phyloP scores from a whole-genome alignment of 2,888 invertebrate species.

The Spodoptera picta region DNA sequence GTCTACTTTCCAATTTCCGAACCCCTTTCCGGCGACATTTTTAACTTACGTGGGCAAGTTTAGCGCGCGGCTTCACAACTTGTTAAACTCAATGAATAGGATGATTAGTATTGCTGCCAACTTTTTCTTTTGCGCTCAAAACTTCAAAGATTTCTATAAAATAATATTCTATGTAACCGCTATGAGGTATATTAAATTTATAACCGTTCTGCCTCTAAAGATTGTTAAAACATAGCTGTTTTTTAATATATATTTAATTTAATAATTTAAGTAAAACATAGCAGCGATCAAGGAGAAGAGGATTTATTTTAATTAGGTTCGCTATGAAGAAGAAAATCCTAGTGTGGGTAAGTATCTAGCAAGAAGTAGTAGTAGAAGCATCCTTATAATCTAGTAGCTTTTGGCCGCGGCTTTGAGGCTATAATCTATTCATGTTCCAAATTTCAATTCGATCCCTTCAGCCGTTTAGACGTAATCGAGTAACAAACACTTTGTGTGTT shows the following conservation, averaged over 20 bases:
- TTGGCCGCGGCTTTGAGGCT: too few relatives aligned
- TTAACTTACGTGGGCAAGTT: constrained; percentile 25
- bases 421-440: too few relatives aligned
- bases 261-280: too few relatives aligned
- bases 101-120: constrained; percentile 21
- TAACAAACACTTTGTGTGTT: too few relatives aligned
- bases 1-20: constrained; percentile 27
- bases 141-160: constrained; percentile 8
- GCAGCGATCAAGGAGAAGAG: constrained; percentile 38
- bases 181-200: constrained; percentile 7
- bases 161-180: constrained; percentile 9
- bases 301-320: constrained; percentile 51
- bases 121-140: constrained; percentile 13
- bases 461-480: too few relatives aligned
- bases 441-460: too few relatives aligned
- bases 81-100: constrained; percentile 36
- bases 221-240: too few relatives aligned
- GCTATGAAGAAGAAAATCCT: constrained; percentile 29
- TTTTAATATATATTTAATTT: too few relatives aligned
- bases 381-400: too few relatives aligned
- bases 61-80: constrained; percentile 26
- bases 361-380: too few relatives aligned
- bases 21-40: constrained; percentile 11
- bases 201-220: not conserved
- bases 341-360: too few relatives aligned